These are phyloP conservation scores for Aplodontia rufa DNA, from an alignment of 2,113 vertebrate species.

Conservation along the genomic window DNA sequence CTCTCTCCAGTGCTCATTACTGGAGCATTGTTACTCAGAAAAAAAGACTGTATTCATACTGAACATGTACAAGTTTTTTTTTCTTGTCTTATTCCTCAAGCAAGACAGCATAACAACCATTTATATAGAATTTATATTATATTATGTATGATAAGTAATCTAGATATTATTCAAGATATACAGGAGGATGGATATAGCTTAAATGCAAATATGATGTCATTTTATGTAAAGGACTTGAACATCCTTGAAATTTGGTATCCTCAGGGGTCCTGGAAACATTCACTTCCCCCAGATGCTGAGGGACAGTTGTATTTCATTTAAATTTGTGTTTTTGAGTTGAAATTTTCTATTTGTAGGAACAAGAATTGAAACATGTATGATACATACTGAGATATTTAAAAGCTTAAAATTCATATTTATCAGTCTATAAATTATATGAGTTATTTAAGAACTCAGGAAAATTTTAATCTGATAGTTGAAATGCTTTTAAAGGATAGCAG, in stretches of 20 bases:
- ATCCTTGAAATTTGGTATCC: not conserved
- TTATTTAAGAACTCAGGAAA: conserved; percentile 5
- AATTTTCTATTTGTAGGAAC: not conserved
- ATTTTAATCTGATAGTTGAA: not conserved
- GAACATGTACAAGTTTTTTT: not conserved
- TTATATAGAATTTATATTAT: not conserved
- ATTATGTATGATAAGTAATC: not conserved
- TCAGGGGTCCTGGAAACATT: not conserved
- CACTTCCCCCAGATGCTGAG: not conserved
- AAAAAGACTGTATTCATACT: not conserved
- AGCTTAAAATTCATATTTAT: not conserved
- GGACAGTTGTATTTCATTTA: not conserved
- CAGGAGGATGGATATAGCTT: no score
- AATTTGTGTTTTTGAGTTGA: not conserved
- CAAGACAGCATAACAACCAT: not conserved
- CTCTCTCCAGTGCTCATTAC: not conserved
- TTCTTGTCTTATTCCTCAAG: not conserved
- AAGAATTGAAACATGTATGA: not conserved
- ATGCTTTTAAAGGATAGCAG: not conserved
- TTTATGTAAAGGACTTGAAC: not conserved
- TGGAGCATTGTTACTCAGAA: not conserved
- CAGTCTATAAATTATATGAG: not conserved
- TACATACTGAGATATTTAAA: not conserved
- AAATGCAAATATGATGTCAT: not conserved
- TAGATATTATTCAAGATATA: not conserved